These are phyloP conservation scores for Blastomussa wellsi DNA, from an alignment of 92 coral and sea anemone genomes.

Conservation along the genomic window DNA sequence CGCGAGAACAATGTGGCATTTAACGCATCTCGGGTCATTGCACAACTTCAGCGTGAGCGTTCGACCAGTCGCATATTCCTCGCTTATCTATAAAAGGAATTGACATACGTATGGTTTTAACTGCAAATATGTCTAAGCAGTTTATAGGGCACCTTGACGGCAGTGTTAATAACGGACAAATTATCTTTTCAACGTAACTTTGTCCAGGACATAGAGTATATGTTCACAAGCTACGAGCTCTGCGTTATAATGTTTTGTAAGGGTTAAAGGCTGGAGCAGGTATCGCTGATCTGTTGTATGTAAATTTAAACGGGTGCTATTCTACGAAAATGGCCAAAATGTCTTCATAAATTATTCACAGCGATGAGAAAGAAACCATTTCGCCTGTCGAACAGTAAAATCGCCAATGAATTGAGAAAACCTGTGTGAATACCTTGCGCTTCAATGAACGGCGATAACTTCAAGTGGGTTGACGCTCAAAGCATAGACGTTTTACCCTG, in stretches of 20 bases:
- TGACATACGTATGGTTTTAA: not conserved
- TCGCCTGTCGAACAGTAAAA: constrained; percentile 16
- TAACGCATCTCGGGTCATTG: not conserved
- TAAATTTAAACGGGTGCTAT: constrained; percentile 20
- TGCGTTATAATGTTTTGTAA: not conserved
- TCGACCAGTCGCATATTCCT: not conserved
- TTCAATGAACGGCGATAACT: not conserved
- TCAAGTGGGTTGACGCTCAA: not conserved
- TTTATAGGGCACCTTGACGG: not conserved
- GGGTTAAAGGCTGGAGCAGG: constrained; percentile 4
- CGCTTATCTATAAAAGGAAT: not conserved
- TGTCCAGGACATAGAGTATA: not conserved
- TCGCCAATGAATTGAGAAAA: constrained; percentile 10
- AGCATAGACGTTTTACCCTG: not conserved
- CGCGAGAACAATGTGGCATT: not conserved
- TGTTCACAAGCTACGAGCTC: not conserved
- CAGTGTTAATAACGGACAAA: not conserved
- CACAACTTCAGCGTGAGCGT: not conserved
- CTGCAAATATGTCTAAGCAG: not conserved
- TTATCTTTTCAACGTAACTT: not conserved
- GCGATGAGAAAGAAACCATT: constrained; percentile 7
- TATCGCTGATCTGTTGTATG: not conserved
- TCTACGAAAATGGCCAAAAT: not conserved
- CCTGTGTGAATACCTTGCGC: not conserved
- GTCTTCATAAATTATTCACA: constrained; percentile 21